Percentiles rank a stretch among this genome's conserved stretches.
phyloP scores from a whole-genome alignment of 2,113 vertebrate species.

The Mus spicilegus region DNA sequence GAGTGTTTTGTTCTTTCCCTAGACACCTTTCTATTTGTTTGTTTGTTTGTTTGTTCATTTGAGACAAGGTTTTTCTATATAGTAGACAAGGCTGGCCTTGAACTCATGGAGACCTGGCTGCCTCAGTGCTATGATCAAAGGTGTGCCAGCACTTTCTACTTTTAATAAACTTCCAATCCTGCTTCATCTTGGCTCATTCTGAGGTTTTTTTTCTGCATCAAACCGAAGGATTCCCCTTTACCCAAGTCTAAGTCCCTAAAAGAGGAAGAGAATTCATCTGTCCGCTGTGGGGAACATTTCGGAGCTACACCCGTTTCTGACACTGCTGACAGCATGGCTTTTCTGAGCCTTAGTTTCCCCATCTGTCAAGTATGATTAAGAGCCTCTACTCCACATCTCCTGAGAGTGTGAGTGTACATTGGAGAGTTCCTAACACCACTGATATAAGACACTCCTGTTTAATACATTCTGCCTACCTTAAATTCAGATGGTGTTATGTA shows the following conservation, averaged over 20 bases:
- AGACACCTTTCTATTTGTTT: background rate
- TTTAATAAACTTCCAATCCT: background rate
- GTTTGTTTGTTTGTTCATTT: background rate
- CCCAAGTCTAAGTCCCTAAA: background rate
- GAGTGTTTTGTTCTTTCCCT: background rate
- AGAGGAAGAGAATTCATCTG: background rate
- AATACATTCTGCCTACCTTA: background rate
- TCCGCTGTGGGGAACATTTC: background rate
- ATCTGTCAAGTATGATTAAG: background rate
- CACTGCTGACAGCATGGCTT: rapidly evolving
- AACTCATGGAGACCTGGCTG: background rate
- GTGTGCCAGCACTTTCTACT: background rate
- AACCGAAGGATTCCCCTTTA: background rate
- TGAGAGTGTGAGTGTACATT: rapidly evolving
- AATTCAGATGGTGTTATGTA: rapidly evolving
- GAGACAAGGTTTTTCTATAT: background rate
- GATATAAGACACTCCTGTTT: background rate
- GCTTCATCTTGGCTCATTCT: background rate
- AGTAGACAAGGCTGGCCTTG: background rate
- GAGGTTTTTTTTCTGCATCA: background rate
- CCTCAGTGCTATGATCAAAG: background rate
- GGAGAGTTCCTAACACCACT: background rate
- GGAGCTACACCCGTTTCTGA: background rate
- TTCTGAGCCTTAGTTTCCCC: background rate
- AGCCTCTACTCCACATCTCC: background rate